These are phyloP conservation scores for Synanceia verrucosa DNA, from an alignment of 2,797 vertebrate genomes.

Conservation along the genomic window DNA sequence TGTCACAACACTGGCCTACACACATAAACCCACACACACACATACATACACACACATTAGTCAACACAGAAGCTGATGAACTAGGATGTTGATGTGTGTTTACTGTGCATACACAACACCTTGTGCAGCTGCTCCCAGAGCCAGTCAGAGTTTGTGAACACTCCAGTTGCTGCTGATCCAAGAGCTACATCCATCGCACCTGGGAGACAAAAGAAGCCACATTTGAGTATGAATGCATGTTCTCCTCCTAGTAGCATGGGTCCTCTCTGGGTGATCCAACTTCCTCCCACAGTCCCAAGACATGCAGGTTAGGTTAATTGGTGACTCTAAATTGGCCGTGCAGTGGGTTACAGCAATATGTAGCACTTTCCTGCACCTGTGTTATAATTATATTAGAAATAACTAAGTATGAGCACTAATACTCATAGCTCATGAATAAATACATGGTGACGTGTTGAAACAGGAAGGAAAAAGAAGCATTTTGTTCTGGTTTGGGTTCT, in stretches of 20 bases:
- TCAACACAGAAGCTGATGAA: constrained; percentile 40
- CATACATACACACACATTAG: constrained; percentile 24
- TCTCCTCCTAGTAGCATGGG: too few species aligned
- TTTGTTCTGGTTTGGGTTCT: not conserved
- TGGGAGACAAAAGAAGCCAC: constrained; percentile 48
- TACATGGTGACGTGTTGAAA: not conserved
- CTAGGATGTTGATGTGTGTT: not conserved
- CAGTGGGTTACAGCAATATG: not conserved
- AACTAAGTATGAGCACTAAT: not conserved
- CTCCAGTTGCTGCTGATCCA: constrained; percentile 94
- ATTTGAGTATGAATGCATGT: not conserved
- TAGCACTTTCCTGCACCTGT: too few species aligned
- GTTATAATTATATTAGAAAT: not conserved
- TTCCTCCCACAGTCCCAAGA: too few species aligned
- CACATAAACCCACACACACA: constrained; percentile 23
- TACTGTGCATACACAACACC: constrained; percentile 70
- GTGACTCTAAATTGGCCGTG: too few species aligned
- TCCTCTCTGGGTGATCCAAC: too few species aligned
- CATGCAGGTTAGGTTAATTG: too few species aligned
- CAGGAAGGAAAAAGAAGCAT: not conserved
- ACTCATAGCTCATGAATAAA: not conserved
- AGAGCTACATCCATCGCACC: constrained; percentile 95
- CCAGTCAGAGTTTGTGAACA: constrained; percentile 96
- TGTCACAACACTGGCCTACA: constrained; percentile 93
- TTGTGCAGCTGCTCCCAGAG: constrained; percentile 92